Percentiles rank a stretch among this genome's conserved stretches.
Evolutionary conservation across 64 coral and sea anemone genomes (phyloP).

Genomic region (Pocillopora verrucosa): DNA sequence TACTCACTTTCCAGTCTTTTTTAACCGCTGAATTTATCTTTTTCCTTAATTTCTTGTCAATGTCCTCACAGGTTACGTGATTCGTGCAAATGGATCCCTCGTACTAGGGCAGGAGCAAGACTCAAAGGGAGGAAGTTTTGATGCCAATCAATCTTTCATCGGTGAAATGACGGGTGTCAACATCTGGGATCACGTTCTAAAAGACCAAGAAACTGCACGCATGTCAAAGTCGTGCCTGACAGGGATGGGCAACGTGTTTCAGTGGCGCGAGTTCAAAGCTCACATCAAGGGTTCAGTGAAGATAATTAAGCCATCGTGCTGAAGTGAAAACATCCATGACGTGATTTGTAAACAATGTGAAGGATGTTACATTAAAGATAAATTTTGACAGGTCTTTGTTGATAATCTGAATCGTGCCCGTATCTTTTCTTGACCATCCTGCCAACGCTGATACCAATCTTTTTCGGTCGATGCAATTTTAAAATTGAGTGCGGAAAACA

Average conservation of each 20-base stretch:
- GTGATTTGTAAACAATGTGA: background rate
- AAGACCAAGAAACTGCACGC: background rate
- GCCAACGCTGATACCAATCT: no score
- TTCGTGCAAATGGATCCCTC: background rate
- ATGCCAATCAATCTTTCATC: background rate
- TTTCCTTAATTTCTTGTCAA: background rate
- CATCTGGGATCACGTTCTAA: conserved; percentile 15
- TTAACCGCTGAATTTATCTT: background rate
- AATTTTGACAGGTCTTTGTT: background rate
- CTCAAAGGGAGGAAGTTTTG: background rate
- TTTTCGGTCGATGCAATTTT: no score
- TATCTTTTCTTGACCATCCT: no score
- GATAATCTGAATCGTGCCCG: no score
- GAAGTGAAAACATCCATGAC: background rate
- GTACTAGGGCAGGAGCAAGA: conserved; percentile 4
- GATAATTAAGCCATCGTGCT: background rate
- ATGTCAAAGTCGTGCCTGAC: conserved; percentile 23
- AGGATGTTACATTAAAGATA: background rate
- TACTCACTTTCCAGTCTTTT: no score
- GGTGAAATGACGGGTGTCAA: conserved; percentile 5
- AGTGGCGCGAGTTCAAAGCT: conserved; percentile 9
- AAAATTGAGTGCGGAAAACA: no score
- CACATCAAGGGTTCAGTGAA: no score
- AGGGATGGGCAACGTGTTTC: conserved; percentile 5
- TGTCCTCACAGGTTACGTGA: background rate